Evolutionary conservation across 2,113 vertebrate genomes (phyloP), one percentile per base, ranked within the genome.

Genomic region (Pterocles orientalis): DNA sequence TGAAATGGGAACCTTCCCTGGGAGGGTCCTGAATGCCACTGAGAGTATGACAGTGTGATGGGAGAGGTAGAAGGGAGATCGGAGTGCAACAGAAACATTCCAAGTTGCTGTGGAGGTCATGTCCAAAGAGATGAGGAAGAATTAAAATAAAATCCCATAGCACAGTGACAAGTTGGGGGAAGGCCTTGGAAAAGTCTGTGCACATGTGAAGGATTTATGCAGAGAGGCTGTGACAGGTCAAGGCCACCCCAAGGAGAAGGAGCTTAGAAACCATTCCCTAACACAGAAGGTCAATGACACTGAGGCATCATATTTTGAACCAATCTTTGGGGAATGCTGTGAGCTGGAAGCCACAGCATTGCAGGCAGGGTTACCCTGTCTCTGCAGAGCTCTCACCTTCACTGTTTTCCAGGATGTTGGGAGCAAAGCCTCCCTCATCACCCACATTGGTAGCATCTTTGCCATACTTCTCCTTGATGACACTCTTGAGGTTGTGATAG

Each of bases 371-470:
- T 9, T 64, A n/a, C 24, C 17, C 41, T 39, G 12, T 53, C 45
- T 76, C 77, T n/a, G 28, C 29, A 57, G 25, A 47, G 66, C 47
- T 92, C 97, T 98, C 82, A 99, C 99, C 99, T 98, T 99, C 99
- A 7, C 98, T 99, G n/a, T 99, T 99, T 96, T 99, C 99, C 97
- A 99, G 98, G 96, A 99, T 99, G 61, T 99, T 99, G 18, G 99
- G 99, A 47, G 99, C 99, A 97, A 99, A 99, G 29, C 99, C 99
- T 15, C 99, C 99, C 96, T 99, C 99, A 48, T 99, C 99, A 12
- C 99, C 99, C 79, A 99, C 99, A 16, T 99, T 99, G 84, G 99
- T 99, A 56, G 99, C 99, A 90, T 99, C 99, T 94, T 99, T 99
- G 92, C 99, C 99, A 2, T 99, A 99, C 84, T 99, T 99, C 96